Evolutionary conservation across 2,797 vertebrate genomes (phyloP), one percentile per base, ranked within the genome.

Genomic region (Crenuchus spilurus): DNA sequence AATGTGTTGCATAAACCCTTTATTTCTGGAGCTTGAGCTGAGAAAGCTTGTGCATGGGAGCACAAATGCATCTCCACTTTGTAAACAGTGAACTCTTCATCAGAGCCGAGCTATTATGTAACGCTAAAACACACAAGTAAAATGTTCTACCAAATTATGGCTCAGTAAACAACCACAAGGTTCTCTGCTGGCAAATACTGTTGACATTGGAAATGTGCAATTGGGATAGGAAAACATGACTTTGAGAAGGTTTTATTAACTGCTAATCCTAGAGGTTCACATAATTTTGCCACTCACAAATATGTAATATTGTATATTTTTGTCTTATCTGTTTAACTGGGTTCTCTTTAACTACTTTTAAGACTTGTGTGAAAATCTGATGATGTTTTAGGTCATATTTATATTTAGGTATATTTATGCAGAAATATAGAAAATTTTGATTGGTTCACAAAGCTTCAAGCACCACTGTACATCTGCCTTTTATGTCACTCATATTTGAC

Each of bases 1-100:
- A 24, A 48, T 77, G 64, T 51, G 74, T 91, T 91, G 79, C 82
- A 69, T 89, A 90, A 90, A 46, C 52, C 35, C 13, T 70, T 91
- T 89, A 84, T 62, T 89, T 65, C 83, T 70, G 80, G 72, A 84
- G 82, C 83, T 78, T 72, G 75, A 78, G 49, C 44, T 61, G 63
- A 78, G 39, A 78, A 65, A 80, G 42, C 26, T 74, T 83, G 84
- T 84, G 70, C 77, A 76, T 70, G 70, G 49, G 74, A 76, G 60
- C 81, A 82, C 61, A 86, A 84, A 82, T 46, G 51, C 41, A 31
- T 46, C 61, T 75, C 30, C 73, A 44, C 57, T 68, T 18, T 61
- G 37, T 18, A 78, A 49, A 49, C 63, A 62, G 42, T 67, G 62
- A 76, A 62, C 41, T 52, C 51, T 69, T 75, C 58, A 48, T 39